These are phyloP conservation scores for Coenonympha glycerion DNA, from an alignment of 2,888 invertebrate species.

Conservation along the genomic window DNA sequence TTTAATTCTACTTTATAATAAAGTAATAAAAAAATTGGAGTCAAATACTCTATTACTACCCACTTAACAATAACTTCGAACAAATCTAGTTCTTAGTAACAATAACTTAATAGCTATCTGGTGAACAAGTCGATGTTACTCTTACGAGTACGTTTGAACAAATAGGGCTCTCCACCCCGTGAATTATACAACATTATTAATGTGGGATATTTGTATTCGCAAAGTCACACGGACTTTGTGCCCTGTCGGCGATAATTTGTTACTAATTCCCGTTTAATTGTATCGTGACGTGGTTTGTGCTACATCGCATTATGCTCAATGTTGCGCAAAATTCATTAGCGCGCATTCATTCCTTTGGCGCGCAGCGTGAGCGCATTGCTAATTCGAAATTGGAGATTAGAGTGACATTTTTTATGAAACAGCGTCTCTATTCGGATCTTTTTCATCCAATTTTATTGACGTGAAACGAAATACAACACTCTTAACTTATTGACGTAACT, in stretches of 20 bases:
- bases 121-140: not conserved
- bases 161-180: not conserved
- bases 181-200: not conserved
- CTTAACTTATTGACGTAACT: too few relatives aligned
- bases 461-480: too few relatives aligned
- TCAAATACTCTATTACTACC: too few relatives aligned
- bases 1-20: too few relatives aligned
- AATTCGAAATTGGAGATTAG: not conserved
- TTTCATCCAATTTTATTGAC: too few relatives aligned
- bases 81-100: too few relatives aligned
- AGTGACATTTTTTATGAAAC: too few relatives aligned
- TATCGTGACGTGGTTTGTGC: constrained; percentile 33
- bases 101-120: too few relatives aligned
- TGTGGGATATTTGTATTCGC: not conserved
- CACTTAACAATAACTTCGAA: too few relatives aligned
- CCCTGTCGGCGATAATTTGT: constrained; percentile 64
- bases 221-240: constrained; percentile 45
- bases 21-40: too few relatives aligned
- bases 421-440: too few relatives aligned
- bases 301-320: constrained; percentile 22
- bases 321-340: constrained; percentile 12
- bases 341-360: constrained; percentile 3
- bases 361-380: not conserved
- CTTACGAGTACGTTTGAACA: not conserved
- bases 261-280: constrained; percentile 68